Conservation (phyloP, 2,113 vertebrate species). For the Oryzias celebensis region DNA sequence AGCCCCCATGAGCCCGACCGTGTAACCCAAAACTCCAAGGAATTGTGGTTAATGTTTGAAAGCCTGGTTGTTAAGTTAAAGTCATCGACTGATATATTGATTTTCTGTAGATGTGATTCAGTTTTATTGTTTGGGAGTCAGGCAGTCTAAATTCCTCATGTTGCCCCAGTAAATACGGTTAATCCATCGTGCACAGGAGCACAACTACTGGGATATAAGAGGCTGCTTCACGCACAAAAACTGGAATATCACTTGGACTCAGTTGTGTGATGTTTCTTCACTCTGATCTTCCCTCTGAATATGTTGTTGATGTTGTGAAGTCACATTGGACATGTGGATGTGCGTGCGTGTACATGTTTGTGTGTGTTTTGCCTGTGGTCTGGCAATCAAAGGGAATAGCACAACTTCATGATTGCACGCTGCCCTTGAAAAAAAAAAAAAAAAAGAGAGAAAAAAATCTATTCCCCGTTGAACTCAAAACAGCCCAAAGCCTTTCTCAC, state of each 20-base stretch:
- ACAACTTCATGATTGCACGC: slow-evolving; percentile 59
- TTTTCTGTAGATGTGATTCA: too few relatives aligned
- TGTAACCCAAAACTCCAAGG: too few relatives aligned
- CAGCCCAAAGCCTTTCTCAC: slow-evolving; percentile 55
- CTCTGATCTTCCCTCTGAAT: slow-evolving; percentile 63
- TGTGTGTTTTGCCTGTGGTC: slow-evolving; percentile 51
- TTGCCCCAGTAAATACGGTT: slow-evolving; percentile 1
- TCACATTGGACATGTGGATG: slow-evolving; percentile 20
- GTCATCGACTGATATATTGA: too few relatives aligned
- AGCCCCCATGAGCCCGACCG: too few relatives aligned
- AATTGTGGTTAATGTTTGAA: too few relatives aligned
- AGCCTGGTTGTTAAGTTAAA: too few relatives aligned
- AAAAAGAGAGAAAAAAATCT: slow-evolving; percentile 43
- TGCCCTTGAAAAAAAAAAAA: slow-evolving; percentile 66
- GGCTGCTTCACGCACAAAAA: slow-evolving; percentile 50
- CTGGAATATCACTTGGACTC: slow-evolving; percentile 57
- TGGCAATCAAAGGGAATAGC: slow-evolving; percentile 60
- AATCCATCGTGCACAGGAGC: slow-evolving; percentile 32
- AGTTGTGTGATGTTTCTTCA: slow-evolving; percentile 52
- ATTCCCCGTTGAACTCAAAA: slow-evolving; percentile 67
- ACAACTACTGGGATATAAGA: slow-evolving; percentile 28
- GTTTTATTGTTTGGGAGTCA: too few relatives aligned
- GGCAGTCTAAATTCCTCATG: too few relatives aligned
- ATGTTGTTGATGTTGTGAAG: slow-evolving; percentile 66
- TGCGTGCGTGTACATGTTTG: slow-evolving; percentile 14